These are phyloP conservation scores for Ornithoptera alexandrae DNA, from an alignment of 2,888 invertebrate species.

Conservation along the genomic window DNA sequence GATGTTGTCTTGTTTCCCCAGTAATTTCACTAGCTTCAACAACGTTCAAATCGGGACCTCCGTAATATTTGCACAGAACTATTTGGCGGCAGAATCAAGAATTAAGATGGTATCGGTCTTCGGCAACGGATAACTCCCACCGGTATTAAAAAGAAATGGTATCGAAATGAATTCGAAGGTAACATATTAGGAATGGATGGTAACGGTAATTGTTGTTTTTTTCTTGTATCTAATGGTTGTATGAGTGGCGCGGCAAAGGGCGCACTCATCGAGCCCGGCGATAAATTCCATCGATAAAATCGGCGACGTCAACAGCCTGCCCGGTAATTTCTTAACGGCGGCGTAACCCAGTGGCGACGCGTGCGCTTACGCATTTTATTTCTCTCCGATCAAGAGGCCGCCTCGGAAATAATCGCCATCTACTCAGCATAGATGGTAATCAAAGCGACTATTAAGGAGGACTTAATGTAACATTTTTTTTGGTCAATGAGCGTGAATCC, in stretches of 20 bases:
- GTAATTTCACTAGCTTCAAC: no score
- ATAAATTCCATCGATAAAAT: constrained; percentile 80
- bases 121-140: no score
- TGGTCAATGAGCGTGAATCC: constrained; percentile 56
- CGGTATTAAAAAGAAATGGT: background rate
- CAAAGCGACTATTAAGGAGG: constrained; percentile 73
- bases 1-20: no score
- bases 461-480: constrained; percentile 72
- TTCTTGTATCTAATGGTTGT: constrained; percentile 40
- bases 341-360: constrained; percentile 79
- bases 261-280: constrained; percentile 67
- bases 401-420: constrained; percentile 76
- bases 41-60: no score
- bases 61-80: no score
- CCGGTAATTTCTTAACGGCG: constrained; percentile 78
- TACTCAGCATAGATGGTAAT: constrained; percentile 79
- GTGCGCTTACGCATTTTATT: constrained; percentile 77
- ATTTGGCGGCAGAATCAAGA: no score
- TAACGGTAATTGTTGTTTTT: constrained; percentile 31
- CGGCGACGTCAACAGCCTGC: constrained; percentile 70
- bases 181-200: background rate
- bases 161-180: background rate
- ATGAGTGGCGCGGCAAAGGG: constrained; percentile 46
- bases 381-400: constrained; percentile 69
- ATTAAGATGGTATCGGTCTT: no score